These are phyloP conservation scores for Agrochola lota DNA, from an alignment of 2,888 invertebrate genomes.

Conservation along the genomic window DNA sequence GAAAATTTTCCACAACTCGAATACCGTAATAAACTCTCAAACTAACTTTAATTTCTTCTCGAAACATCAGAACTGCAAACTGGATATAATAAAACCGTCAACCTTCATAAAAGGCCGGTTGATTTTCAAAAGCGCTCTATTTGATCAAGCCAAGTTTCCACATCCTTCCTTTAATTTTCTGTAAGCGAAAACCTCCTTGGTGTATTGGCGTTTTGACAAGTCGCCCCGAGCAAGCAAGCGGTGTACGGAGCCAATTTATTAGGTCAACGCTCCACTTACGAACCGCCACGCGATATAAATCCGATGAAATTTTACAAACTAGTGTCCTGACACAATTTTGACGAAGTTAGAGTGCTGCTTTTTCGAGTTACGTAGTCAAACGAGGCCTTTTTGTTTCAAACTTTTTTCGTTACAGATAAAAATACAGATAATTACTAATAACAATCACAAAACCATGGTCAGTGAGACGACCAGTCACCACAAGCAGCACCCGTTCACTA, in stretches of 20 bases:
- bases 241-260: conserved; percentile 70
- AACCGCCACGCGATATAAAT: conserved; percentile 47
- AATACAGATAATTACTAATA: too few species aligned
- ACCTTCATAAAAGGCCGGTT: conserved; percentile 44
- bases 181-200: conserved; percentile 60
- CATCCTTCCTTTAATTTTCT: conserved; percentile 57
- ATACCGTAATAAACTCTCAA: conserved; percentile 2
- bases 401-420: too few species aligned
- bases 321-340: conserved; percentile 48
- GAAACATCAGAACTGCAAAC: conserved; percentile 14
- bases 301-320: conserved; percentile 56
- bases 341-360: conserved; percentile 24
- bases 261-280: conserved; percentile 70
- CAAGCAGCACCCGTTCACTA: too few species aligned
- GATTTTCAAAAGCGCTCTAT: conserved; percentile 58
- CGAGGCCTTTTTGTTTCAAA: not conserved
- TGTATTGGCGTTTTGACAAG: conserved; percentile 75
- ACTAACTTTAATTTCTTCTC: conserved; percentile 30
- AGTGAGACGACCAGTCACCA: too few species aligned
- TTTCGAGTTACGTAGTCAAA: conserved; percentile 17
- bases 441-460: too few species aligned
- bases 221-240: conserved; percentile 65
- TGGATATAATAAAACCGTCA: conserved; percentile 29
- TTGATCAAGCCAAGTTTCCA: conserved; percentile 50
- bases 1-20: not conserved